Base-by-base conservation (phyloP, 2,888 invertebrate genomes). In the Euzophera pinguis region DNA sequence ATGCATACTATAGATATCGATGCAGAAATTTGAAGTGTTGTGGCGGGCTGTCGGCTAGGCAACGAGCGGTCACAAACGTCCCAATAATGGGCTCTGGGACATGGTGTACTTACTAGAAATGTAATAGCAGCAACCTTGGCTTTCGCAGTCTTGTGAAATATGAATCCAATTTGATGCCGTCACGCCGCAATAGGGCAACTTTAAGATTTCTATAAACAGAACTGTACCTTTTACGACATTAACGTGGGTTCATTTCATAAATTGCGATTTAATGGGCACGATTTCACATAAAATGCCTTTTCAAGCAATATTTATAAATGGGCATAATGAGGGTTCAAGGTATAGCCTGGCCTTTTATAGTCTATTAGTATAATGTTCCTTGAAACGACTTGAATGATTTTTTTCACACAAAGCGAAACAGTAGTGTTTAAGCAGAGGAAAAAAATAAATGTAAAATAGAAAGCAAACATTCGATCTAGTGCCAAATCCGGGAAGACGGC, bases 141-240 rank as follows among this genome's bases (percentile, higher is more conserved):
- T 51, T 51, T 51, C 5, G 43, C 32, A 17, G 34, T 42, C 13
- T 50, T 42, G 43, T 43, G 42, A 50, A 50, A 42, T 50, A 50
- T 50, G 51, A 51, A 27, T 43, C 43, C 51, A 43, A 37, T 51
- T 51, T 27, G 16, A 27, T 9, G 43, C 13, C 13, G 35, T 17
- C 34, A 42, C 27, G 27, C 13, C 22, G 51, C 22, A 12, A 41
- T 22, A 32, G 34, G 51, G 42, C 22, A 43, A 35, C 12, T 35
- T 43, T 5, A 27, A 39, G 8, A 27, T 35, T 43, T 43, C 43
- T 37, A 43, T 51, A 51, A 43, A 51, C 35, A 51, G 22, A 22
- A 22, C 2, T 22, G 35, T 45, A n/a, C 16, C 42, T 12, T 43
- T 43, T 27, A 43, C 27, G 27, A 43, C 22, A 43, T 43, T 7